Evolutionary conservation across 30 jellyfish, hydroid and myxozoan genomes (phyloP).

Genomic region (Chrysaora quinquecirrha): DNA sequence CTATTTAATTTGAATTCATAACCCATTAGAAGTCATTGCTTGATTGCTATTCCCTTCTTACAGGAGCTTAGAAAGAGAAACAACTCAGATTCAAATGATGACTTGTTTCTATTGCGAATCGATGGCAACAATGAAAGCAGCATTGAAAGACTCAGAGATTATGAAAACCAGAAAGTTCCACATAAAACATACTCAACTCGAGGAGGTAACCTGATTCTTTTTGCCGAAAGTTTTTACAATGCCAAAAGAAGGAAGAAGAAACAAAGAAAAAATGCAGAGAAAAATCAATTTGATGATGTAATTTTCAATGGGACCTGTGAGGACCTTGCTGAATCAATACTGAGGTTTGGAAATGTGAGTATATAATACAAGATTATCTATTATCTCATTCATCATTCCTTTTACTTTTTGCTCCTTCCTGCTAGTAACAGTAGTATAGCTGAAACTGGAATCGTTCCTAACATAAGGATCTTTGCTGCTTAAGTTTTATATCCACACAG

Average conservation of each 20-base stretch:
- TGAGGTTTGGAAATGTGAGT: conserved; percentile 73
- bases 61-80: no score
- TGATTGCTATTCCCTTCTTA: no score
- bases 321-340: conserved; percentile 50
- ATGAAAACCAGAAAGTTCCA: not conserved
- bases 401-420: no score
- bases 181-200: conserved; percentile 68
- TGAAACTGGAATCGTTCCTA: no score
- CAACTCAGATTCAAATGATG: no score
- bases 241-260: conserved; percentile 39
- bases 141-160: not conserved
- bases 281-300: conserved; percentile 17
- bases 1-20: no score
- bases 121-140: conserved; percentile 8
- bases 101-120: conserved; percentile 41
- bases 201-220: conserved; percentile 47
- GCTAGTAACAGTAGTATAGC: no score
- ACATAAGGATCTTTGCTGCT: no score
- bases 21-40: no score
- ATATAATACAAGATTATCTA: no score
- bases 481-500: no score
- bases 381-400: no score
- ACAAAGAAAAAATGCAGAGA: conserved; percentile 11
- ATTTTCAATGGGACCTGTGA: conserved; percentile 61
- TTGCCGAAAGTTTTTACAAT: conserved; percentile 46